Conservation (phyloP, 1,140 invertebrate species). For the Heterodera carotae region DNA sequence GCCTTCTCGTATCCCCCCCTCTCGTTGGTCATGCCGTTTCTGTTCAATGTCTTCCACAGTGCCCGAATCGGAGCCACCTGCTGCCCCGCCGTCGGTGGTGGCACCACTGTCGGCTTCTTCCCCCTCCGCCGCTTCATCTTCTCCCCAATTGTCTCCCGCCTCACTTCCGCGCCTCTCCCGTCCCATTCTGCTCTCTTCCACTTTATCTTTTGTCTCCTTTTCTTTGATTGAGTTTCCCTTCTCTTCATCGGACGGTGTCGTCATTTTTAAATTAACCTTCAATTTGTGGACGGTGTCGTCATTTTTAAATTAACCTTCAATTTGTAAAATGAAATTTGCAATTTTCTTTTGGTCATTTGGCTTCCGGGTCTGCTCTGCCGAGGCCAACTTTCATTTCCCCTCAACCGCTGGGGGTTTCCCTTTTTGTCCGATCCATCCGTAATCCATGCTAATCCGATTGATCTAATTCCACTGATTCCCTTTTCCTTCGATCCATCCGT, state of each 20-base stretch:
- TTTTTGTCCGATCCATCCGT: too few species aligned
- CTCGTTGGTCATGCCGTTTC: not conserved
- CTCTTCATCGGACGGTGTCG: not conserved
- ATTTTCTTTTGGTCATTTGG: too few species aligned
- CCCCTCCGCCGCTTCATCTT: slow-evolving; percentile 11
- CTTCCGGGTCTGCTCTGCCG: too few species aligned
- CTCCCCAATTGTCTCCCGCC: slow-evolving; percentile 5
- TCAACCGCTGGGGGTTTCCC: not conserved
- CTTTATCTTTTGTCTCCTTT: not conserved
- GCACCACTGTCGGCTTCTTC: slow-evolving; percentile 5
- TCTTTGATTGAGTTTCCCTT: not conserved
- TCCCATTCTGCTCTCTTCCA: not conserved
- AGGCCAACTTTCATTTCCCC: too few species aligned
- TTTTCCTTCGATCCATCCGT: too few species aligned
- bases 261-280: too few species aligned
- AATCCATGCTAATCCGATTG: too few species aligned
- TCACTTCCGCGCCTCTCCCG: not conserved
- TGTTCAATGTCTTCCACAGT: slow-evolving; percentile 44
- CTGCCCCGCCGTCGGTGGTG: not conserved
- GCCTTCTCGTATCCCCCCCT: not conserved
- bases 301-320: too few species aligned
- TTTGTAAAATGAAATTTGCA: too few species aligned
- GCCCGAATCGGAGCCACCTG: slow-evolving; percentile 34
- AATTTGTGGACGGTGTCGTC: too few species aligned
- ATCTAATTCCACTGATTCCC: too few species aligned